Evolutionary conservation across 2,888 invertebrate species (phyloP), one percentile per base, ranked within the genome.

Genomic region (Hirtodrosophila trivittata): DNA sequence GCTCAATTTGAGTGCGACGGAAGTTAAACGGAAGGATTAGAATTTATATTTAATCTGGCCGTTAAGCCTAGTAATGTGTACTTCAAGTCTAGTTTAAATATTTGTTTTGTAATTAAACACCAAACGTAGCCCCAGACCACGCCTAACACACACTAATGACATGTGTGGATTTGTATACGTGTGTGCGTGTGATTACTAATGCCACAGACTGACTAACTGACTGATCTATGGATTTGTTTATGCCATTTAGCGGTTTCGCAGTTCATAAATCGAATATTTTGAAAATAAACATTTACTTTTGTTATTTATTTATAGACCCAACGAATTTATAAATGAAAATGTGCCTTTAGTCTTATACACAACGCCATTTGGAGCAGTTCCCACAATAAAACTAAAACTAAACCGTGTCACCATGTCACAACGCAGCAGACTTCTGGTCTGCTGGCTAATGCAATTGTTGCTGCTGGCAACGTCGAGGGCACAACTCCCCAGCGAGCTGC

Each of bases 311-410:
- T 70, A 64, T 70, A 81, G 86, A 66, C 33, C 35, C 45, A 7
- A 51, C 47, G 66, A 68, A 66, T 55, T 70, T 62, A 26, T 9
- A 12, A 51, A 47, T 30, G 49, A 83, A 70, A 64, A 82, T 86
- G 87, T 86, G 85, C 81, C 77, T 86, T 81, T 81, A 81, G 72
- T 66, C 42, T 57, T 26, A 41, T n/a, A 30, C 28, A 10, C 8
- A 55, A 55, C 52, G 57, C 43, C 59, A 64, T 42, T 57, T 59
- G 55, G 55, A 78, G 45, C 47, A 69, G 63, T 63, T 62, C 52
- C 26, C 59, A 57, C 37, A 37, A 7, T 41, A 32, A 32, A 37
- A 52, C 42, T 46, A 37, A 51, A 56, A 54, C 45, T 38, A 55
- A 69, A 74, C 59, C 47, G 47, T 76, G 59, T 59, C 65, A 71